Evolutionary conservation across 2,113 vertebrate species (phyloP), one percentile per base, ranked within the genome.

Genomic region (Argyrosomus japonicus): DNA sequence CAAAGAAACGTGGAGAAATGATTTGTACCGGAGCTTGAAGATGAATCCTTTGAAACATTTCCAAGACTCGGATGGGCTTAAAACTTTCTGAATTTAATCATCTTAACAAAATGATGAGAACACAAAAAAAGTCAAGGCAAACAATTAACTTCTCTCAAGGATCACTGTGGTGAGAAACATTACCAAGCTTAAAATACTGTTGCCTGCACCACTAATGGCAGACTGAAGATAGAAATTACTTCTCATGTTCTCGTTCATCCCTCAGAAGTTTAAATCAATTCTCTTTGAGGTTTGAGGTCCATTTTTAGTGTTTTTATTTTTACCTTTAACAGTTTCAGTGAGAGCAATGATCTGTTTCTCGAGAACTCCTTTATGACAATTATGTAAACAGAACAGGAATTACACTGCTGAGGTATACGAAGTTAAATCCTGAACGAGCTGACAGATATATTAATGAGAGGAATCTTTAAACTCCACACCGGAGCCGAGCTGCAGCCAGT

Each of bases 401-500:
- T n/a, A 47, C 17, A 15, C 18, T 15, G n/a, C 48, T 23, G 43
- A 72, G 19, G 14, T 64, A 15, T 9, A 29, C 11, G n/a, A 7
- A 45, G 50, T 7, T 47, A 80, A 68, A 68, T 23, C 14, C 23
- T 62, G 40, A 54, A 23, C 61, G 13, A 11, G 56, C 6, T 63
- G 48, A 75, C 48, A 18, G 21, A 53, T 70, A 47, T 32, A 58
- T 47, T 45, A 67, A 65, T 65, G 32, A 56, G 57, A 77, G 60
- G 45, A 56, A 40, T 80, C 64, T 36, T 64, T 62, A 60, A 85
- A 77, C 29, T 74, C 43, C 56, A 19, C n/a, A 5, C 27, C n/a
- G 27, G 27, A 78, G 53, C 6, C 21, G 21, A 54, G 12, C 14
- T 3, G 56, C 50, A 43, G 43, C 43, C 56, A 18, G 61, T 68